These are phyloP conservation scores for Anoplolepis gracilipes DNA, from an alignment of 1,140 invertebrate genomes.

Conservation along the genomic window DNA sequence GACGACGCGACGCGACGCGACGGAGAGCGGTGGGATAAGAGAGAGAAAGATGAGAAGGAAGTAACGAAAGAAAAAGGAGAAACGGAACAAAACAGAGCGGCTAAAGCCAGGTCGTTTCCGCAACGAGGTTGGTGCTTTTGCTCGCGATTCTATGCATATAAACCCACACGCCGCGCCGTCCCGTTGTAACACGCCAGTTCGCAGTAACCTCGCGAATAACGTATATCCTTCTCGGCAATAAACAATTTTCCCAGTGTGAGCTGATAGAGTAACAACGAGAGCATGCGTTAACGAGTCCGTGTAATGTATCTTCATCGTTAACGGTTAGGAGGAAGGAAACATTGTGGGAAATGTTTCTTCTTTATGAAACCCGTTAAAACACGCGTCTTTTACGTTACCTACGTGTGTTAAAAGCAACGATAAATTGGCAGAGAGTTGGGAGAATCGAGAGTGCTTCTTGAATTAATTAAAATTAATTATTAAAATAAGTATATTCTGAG, in stretches of 20 bases:
- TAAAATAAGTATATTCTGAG: neutral
- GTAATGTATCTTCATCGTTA: slow-evolving; percentile 51
- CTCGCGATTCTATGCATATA: slow-evolving; percentile 62
- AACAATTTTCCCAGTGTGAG: slow-evolving; percentile 51
- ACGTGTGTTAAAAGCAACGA: neutral
- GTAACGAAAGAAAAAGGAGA: slow-evolving; percentile 57
- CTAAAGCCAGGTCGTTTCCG: slow-evolving; percentile 65
- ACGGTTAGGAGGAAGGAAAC: slow-evolving; percentile 35
- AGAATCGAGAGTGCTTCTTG: too few relatives aligned
- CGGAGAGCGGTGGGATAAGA: slow-evolving; percentile 4
- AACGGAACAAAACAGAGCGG: slow-evolving; percentile 45
- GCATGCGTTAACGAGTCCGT: slow-evolving; percentile 36
- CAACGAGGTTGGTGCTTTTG: slow-evolving; percentile 65
- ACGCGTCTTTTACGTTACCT: slow-evolving; percentile 1
- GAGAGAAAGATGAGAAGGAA: slow-evolving; percentile 24
- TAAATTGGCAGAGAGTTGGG: neutral
- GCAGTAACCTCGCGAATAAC: slow-evolving; percentile 55
- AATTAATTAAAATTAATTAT: neutral
- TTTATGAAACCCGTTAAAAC: slow-evolving; percentile 5
- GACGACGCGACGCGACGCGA: slow-evolving; percentile 40
- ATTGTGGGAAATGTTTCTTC: slow-evolving; percentile 23
- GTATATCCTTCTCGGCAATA: slow-evolving; percentile 29
- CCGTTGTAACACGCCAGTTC: slow-evolving; percentile 25
- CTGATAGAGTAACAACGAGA: slow-evolving; percentile 46
- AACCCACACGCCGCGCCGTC: slow-evolving; percentile 15